Base-by-base conservation (phyloP, 2,888 invertebrate species). In the Lithophane semibrunnea region DNA sequence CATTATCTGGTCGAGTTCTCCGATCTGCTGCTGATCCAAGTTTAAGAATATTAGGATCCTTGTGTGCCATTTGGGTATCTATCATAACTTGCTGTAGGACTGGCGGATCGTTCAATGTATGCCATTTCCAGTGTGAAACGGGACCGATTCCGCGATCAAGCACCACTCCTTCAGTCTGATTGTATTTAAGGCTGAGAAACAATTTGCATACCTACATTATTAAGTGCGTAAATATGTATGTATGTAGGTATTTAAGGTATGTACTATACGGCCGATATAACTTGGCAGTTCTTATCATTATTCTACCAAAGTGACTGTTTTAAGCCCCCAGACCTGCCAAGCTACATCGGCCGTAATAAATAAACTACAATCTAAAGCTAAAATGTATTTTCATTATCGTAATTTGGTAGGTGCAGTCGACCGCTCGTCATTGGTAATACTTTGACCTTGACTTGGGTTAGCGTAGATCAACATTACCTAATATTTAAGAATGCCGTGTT, bases 51-150 rank as follows among this genome's bases (percentile, higher is more conserved):
- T 85, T 82, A 2, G 94, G 94, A 78, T 96, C 96, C 89, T 96
- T 96, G 72, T 93, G 92, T 7, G 94, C 85, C 91, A 95, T 90
- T 85, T 95, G 93, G 0, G 95, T 96, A 82, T 96, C 95, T 73
- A 95, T 94, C 96, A 96, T 96, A n/a, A 96, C 95, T 88, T 95
- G 94, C 82, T 96, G 96, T 52, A 96, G 87, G 1, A 95, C 93
- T 5, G 96, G 96, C 37, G 96, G 96, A 82, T 96, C 96, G 77
- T 96, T 96, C 64, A 96, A 84, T 0, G 95, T 93, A 77, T 96
- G 96, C 96, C 96, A 96, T 86, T 96, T 95, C 96, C 96, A 96
- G 66, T 95, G 94, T 5, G 96, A 92, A 3, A 93, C 93, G 0
- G 96, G 96, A 2, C 96, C 96, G 10, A 96, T 92, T 37, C 85